phyloP scores from a whole-genome alignment of 2,797 vertebrate species.

The Acipenser oxyrinchus region DNA sequence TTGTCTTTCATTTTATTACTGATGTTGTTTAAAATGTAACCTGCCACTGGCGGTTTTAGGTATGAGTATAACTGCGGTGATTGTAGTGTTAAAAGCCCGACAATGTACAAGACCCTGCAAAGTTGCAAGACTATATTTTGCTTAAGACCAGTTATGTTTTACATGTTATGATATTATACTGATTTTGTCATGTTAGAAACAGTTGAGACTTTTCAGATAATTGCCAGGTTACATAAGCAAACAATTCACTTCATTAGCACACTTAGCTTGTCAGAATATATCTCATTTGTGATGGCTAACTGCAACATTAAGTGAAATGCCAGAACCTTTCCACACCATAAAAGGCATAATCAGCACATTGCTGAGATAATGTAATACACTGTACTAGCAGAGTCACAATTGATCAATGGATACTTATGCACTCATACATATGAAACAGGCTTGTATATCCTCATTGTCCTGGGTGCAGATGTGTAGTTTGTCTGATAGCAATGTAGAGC shows the following conservation, averaged over 20 bases:
- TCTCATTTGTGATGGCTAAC: conserved; percentile 36
- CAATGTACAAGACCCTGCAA: background rate
- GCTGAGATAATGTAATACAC: conserved; percentile 34
- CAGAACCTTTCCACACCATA: conserved; percentile 27
- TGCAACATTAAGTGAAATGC: conserved; percentile 33
- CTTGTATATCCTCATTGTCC: conserved; percentile 6
- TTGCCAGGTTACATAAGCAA: conserved; percentile 34
- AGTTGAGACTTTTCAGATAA: conserved; percentile 30
- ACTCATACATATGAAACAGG: conserved; percentile 20
- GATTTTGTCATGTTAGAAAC: conserved; percentile 7
- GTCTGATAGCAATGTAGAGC: background rate
- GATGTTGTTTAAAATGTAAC: no score
- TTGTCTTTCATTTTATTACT: no score
- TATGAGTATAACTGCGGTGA: no score
- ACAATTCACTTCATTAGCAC: conserved; percentile 43
- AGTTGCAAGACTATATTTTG: conserved; percentile 17
- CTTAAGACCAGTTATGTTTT: conserved; percentile 15
- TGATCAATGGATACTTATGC: conserved; percentile 39
- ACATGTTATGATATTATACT: conserved; percentile 29
- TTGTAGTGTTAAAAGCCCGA: no score
- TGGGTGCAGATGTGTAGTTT: no score
- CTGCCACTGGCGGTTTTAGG: no score
- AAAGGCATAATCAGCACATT: conserved; percentile 34
- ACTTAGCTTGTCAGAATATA: conserved; percentile 30
- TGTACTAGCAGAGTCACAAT: conserved; percentile 18